Evolutionary conservation across 2,888 invertebrate genomes (phyloP).

Genomic region (Orthosia gracilis): DNA sequence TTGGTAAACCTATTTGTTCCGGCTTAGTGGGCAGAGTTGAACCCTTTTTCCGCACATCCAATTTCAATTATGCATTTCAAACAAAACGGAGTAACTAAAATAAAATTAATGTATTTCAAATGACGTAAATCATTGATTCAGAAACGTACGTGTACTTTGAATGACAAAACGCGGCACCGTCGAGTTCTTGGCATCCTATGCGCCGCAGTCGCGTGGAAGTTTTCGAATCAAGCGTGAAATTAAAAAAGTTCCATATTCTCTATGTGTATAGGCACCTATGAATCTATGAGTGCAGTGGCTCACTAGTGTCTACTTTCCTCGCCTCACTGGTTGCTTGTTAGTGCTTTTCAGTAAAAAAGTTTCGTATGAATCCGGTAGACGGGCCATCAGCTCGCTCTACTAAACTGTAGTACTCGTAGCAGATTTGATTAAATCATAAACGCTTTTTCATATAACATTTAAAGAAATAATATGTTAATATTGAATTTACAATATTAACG

Average conservation of each 20-base stretch:
- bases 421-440: slow-evolving; percentile 59
- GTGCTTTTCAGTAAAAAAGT: slow-evolving; percentile 71
- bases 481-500: background rate
- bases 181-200: slow-evolving; percentile 76
- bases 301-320: slow-evolving; percentile 68
- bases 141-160: slow-evolving; percentile 53
- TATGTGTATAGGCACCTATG: slow-evolving; percentile 70
- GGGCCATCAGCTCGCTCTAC: slow-evolving; percentile 47
- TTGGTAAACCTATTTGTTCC: slow-evolving; percentile 41
- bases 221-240: slow-evolving; percentile 88
- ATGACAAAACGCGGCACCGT: slow-evolving; percentile 71
- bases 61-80: slow-evolving; percentile 45
- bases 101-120: slow-evolving; percentile 67
- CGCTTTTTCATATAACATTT: slow-evolving; percentile 38
- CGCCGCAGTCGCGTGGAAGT: slow-evolving; percentile 75
- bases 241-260: slow-evolving; percentile 87
- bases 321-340: slow-evolving; percentile 70
- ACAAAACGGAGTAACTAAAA: slow-evolving; percentile 55
- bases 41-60: slow-evolving; percentile 30
- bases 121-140: slow-evolving; percentile 64
- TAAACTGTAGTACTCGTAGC: slow-evolving; percentile 49
- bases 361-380: slow-evolving; percentile 60
- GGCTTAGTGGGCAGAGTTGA: slow-evolving; percentile 31
- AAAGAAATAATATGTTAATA: background rate
- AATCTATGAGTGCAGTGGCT: slow-evolving; percentile 69